Percentiles rank a stretch among this genome's conserved stretches.
These are phyloP conservation scores for Peribatodes rhomboidaria DNA, from an alignment of 2,888 invertebrate species.

Conservation along the genomic window DNA sequence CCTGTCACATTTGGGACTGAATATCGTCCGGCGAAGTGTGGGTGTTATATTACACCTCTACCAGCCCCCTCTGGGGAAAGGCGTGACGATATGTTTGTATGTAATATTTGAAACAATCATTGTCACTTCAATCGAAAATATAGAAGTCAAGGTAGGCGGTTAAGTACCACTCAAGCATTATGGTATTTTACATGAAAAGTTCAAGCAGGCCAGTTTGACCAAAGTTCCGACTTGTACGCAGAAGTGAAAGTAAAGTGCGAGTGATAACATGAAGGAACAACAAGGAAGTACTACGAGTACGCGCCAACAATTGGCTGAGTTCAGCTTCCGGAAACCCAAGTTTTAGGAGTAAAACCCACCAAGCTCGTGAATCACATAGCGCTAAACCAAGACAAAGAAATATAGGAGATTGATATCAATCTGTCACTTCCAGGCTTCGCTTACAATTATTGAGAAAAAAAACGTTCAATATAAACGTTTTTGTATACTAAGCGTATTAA, in stretches of 20 bases:
- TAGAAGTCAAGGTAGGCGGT: too few relatives aligned
- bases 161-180: too few relatives aligned
- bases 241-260: slow-evolving; percentile 29
- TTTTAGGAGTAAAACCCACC: slow-evolving; percentile 6
- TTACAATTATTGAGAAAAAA: too few relatives aligned
- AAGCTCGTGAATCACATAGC: background rate
- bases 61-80: too few relatives aligned
- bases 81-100: too few relatives aligned
- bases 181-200: background rate
- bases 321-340: slow-evolving; percentile 15
- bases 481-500: too few relatives aligned
- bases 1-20: too few relatives aligned
- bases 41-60: too few relatives aligned
- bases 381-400: background rate
- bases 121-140: too few relatives aligned
- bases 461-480: too few relatives aligned
- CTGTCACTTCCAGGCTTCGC: background rate
- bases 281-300: slow-evolving; percentile 20
- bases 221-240: slow-evolving; percentile 6
- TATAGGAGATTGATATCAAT: background rate
- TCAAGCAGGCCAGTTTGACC: background rate
- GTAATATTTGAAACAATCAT: too few relatives aligned
- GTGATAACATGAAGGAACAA: slow-evolving; percentile 26
- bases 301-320: slow-evolving; percentile 20
- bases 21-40: too few relatives aligned